A percentile compares a stretch with the other conserved stretches of the same genome.
Evolutionary conservation across 2,113 vertebrate genomes (phyloP).

Genomic region (Alaudala cheleensis): DNA sequence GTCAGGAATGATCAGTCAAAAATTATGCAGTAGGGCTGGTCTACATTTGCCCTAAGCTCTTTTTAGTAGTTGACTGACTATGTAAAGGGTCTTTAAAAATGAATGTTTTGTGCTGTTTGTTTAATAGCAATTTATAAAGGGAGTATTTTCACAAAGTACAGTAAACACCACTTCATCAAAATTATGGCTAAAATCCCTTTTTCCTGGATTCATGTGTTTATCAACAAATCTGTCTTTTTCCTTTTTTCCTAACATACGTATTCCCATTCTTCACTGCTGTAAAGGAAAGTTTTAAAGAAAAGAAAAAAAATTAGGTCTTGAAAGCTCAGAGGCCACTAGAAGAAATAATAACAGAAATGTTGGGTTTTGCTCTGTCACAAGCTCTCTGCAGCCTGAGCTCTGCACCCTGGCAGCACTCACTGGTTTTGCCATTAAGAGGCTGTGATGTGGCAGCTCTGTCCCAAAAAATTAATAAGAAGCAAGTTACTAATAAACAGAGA

Average conservation of each 20-base stretch:
- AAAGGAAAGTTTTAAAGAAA: not conserved
- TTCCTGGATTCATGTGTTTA: not conserved
- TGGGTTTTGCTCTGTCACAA: not conserved
- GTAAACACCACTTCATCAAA: not conserved
- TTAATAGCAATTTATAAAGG: not conserved
- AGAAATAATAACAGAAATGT: not conserved
- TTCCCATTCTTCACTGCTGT: not conserved
- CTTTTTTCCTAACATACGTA: not conserved
- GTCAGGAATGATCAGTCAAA: not conserved
- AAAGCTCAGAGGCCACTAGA: not conserved
- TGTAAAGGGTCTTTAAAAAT: not conserved
- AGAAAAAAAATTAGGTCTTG: not conserved
- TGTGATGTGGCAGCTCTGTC: not conserved
- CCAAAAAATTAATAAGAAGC: not conserved
- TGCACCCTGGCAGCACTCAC: fast-evolving
- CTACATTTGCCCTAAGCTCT: not conserved
- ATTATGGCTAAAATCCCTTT: not conserved
- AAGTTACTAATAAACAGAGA: not conserved
- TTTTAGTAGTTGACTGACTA: not conserved
- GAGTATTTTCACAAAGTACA: not conserved
- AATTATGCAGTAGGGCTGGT: not conserved
- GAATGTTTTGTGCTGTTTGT: not conserved
- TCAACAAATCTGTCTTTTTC: not conserved
- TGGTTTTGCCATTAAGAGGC: not conserved
- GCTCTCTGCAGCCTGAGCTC: not conserved